Evolutionary conservation across 2,113 vertebrate species (phyloP).

Genomic region (Cisticola juncidis): DNA sequence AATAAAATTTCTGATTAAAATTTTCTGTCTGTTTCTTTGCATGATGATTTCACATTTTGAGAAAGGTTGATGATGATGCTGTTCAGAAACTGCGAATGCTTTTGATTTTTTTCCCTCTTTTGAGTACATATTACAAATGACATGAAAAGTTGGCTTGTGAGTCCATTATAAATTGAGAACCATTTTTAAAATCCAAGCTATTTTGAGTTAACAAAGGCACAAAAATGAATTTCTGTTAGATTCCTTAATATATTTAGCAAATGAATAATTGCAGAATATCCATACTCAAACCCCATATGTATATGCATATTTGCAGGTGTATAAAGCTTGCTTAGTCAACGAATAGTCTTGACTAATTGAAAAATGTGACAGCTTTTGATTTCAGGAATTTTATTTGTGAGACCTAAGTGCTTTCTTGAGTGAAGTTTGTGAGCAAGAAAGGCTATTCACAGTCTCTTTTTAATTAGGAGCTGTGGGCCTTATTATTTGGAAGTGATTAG

Average conservation of each 20-base stretch:
- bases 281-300: neutral
- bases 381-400: neutral
- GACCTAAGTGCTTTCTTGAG: neutral
- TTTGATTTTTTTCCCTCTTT: neutral
- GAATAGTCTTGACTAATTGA: neutral
- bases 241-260: neutral
- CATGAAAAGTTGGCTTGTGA: neutral
- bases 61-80: neutral
- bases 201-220: neutral
- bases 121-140: neutral
- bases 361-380: neutral
- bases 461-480: constrained; percentile 45
- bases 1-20: neutral
- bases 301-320: neutral
- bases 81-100: neutral
- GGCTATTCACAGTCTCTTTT: neutral
- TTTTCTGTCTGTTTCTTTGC: neutral
- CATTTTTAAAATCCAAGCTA: neutral
- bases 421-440: neutral
- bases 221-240: neutral
- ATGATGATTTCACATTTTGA: neutral
- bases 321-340: neutral
- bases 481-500: constrained; percentile 8
- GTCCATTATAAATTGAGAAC: neutral
- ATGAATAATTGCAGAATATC: neutral